Evolutionary conservation across 2,113 vertebrate species (phyloP), one percentile per base, ranked within the genome.

Genomic region (Perca schrenkii): DNA sequence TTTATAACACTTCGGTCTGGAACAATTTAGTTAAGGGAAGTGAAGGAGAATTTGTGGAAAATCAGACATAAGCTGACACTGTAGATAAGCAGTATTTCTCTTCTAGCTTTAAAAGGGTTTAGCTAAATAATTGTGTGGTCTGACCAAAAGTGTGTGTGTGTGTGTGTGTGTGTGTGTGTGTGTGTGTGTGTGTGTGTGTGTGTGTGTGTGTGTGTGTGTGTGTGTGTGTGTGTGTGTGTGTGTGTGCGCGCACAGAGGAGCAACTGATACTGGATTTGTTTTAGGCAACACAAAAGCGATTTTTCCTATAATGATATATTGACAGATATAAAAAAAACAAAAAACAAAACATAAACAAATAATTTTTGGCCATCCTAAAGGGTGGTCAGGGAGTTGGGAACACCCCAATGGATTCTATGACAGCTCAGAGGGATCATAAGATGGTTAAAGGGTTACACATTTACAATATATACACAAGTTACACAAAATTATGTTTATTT

Each of bases 1-100:
- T 88, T 83, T 79, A 67, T 52, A 50, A 70, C 43, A 56, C 49
- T 40, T 56, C 4, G 3, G 78, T 78, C 63, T 47, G 8, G 52
- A 74, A 76, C 21, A 6, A 31, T 50, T 77, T 63, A 61, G 6
- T 21, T n/a, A 71, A 52, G 16, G 19, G 13, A 77, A 64, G 16
- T 34, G 46, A 69, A 34, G 46, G 50, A 34, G 46, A 56, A 21
- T 58, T 19, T 75, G 16, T 58, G 22, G 43, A 31, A 66, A 79
- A 47, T 49, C 68, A 5, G 7, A 62, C 63, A 78, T 10, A 56
- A 16, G 17, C 40, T 46, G 36, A 40, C 17, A 34, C 22, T 31
- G 43, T 8, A 8, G 19, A 34, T 68, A 8, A 22, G 22, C 28
- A 34, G 16, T 61, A 28, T 43, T 22, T 77, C 36, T 49, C 50